Conservation (phyloP, 23 tunicate genomes). For the Oikopleura dioica region DNA sequence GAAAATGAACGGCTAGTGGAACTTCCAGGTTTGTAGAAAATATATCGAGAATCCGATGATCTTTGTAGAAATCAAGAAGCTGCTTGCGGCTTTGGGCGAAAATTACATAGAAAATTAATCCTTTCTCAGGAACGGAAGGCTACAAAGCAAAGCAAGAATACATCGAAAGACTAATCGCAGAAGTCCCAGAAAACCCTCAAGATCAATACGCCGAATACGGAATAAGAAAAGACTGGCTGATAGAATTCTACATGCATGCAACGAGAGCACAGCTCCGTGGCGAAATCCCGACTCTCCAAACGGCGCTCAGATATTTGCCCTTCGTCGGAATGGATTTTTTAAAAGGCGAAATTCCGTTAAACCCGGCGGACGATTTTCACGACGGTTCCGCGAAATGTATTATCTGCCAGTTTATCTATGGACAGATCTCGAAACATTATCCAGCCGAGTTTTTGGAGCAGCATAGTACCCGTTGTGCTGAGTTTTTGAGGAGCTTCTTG, state of each 20-base stretch:
- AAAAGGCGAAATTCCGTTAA: background rate
- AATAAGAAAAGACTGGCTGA: background rate
- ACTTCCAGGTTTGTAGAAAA: too few relatives aligned
- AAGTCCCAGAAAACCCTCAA: background rate
- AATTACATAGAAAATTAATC: too few relatives aligned
- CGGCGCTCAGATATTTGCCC: background rate
- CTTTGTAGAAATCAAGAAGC: too few relatives aligned
- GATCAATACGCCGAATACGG: background rate
- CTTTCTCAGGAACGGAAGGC: background rate
- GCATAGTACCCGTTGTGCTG: background rate
- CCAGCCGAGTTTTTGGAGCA: background rate
- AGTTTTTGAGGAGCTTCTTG: background rate
- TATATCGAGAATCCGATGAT: too few relatives aligned
- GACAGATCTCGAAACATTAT: background rate
- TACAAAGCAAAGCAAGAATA: background rate
- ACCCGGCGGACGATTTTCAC: background rate
- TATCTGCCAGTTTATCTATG: background rate
- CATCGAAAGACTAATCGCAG: background rate
- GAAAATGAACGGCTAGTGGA: too few relatives aligned
- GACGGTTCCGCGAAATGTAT: background rate
- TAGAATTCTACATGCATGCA: background rate
- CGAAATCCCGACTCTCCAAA: background rate
- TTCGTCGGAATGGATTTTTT: background rate
- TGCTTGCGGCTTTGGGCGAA: too few relatives aligned
- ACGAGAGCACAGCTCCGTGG: background rate